A percentile compares a stretch with the other conserved stretches of the same genome.
These are phyloP conservation scores for Myiopsitta monachus DNA, from an alignment of 2,113 vertebrate species.

Conservation along the genomic window DNA sequence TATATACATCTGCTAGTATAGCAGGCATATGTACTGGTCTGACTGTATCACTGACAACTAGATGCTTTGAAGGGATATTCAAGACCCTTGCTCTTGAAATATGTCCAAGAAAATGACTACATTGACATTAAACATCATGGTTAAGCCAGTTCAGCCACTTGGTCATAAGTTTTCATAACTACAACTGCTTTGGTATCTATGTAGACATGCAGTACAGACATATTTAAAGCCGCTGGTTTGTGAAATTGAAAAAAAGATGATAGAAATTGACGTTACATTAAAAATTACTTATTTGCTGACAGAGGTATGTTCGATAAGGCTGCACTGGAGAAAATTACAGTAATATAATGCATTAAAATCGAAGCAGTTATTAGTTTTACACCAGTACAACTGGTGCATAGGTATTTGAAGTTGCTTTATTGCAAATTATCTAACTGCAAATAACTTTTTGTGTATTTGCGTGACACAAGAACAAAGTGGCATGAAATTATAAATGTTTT, in stretches of 20 bases:
- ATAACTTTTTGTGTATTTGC: not conserved
- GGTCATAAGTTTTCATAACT: not conserved
- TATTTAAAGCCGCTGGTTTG: not conserved
- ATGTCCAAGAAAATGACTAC: not conserved
- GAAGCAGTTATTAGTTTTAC: not conserved
- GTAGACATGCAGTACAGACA: not conserved
- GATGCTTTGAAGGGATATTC: not conserved
- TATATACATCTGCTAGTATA: not conserved
- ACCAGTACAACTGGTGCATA: not conserved
- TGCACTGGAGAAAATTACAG: not conserved
- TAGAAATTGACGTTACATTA: not conserved
- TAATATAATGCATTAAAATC: not conserved
- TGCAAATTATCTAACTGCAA: not conserved
- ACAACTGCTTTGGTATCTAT: not conserved
- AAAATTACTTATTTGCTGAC: not conserved
- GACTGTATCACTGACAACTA: not conserved
- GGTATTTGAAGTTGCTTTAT: not conserved
- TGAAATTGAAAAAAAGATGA: not conserved
- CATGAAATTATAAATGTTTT: not conserved
- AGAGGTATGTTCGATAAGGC: not conserved
- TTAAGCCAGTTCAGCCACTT: not conserved
- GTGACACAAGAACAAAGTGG: not conserved
- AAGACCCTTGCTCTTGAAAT: not conserved
- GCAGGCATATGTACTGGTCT: not conserved
- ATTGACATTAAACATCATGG: not conserved